Percentiles rank a stretch among this genome's conserved stretches.
These are phyloP conservation scores for Lanius collurio DNA, from an alignment of 2,113 vertebrate genomes.

Conservation along the genomic window DNA sequence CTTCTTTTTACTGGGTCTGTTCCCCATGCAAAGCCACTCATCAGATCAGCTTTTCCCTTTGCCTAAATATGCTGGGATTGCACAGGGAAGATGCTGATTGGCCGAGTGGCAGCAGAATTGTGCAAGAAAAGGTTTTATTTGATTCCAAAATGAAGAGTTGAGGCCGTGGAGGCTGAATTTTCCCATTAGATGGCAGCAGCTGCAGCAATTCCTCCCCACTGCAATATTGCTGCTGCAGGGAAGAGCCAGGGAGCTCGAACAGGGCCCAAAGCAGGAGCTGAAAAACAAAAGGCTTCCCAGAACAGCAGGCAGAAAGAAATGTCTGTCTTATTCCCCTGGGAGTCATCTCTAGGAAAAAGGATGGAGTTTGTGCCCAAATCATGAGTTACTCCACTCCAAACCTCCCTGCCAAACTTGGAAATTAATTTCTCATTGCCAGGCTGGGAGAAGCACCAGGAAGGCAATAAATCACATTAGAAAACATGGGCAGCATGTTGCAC, in stretches of 20 bases:
- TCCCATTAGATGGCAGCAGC: slow-evolving; percentile 69
- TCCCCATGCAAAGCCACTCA: background rate
- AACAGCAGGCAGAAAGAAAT: background rate
- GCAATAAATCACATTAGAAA: background rate
- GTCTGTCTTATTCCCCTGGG: background rate
- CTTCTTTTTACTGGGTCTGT: background rate
- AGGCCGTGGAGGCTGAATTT: background rate
- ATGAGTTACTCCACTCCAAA: background rate
- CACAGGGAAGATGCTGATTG: background rate
- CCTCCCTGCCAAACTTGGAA: background rate
- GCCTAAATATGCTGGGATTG: background rate
- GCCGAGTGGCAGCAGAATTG: background rate
- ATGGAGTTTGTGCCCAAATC: background rate
- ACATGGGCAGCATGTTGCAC: rapidly evolving
- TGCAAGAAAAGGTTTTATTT: background rate
- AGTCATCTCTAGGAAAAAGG: background rate
- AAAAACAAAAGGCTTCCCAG: background rate
- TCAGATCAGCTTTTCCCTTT: background rate
- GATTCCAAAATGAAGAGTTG: background rate
- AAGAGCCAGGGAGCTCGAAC: background rate
- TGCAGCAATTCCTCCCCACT: background rate
- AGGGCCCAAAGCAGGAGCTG: background rate
- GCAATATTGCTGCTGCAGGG: background rate
- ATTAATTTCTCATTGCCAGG: background rate
- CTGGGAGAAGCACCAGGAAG: background rate